Conservation (phyloP, 2,797 vertebrate species). For the Lepilemur ruficaudatus region DNA sequence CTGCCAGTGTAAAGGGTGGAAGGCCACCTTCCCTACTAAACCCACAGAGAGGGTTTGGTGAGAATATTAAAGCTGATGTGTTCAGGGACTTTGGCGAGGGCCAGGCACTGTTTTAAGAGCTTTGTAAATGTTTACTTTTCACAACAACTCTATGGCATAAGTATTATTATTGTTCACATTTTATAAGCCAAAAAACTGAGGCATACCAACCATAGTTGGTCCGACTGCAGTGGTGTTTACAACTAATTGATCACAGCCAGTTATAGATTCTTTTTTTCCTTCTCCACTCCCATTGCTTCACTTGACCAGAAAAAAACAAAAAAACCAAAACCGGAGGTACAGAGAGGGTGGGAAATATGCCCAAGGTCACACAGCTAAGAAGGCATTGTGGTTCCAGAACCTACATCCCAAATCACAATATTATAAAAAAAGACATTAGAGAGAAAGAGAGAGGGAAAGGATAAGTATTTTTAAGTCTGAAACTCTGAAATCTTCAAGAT, state of each 20-base stretch:
- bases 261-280: no score
- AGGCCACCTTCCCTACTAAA: background rate
- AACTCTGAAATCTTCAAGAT: background rate
- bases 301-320: no score
- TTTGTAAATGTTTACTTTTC: background rate
- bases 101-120: background rate
- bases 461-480: background rate
- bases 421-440: background rate
- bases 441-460: background rate
- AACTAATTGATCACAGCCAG: no score
- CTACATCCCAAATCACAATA: background rate
- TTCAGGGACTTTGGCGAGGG: background rate
- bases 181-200: background rate
- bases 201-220: no score
- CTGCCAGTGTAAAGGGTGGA: background rate
- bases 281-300: no score
- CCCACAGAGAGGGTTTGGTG: background rate
- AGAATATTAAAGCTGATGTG: background rate
- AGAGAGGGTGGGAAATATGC: background rate
- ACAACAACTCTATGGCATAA: background rate
- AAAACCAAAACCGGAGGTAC: background rate
- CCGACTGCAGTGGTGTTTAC: no score
- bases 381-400: background rate
- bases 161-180: background rate
- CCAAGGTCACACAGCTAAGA: background rate